phyloP scores from a whole-genome alignment of 2,888 invertebrate genomes.

The Nipponacmea schrenckii region DNA sequence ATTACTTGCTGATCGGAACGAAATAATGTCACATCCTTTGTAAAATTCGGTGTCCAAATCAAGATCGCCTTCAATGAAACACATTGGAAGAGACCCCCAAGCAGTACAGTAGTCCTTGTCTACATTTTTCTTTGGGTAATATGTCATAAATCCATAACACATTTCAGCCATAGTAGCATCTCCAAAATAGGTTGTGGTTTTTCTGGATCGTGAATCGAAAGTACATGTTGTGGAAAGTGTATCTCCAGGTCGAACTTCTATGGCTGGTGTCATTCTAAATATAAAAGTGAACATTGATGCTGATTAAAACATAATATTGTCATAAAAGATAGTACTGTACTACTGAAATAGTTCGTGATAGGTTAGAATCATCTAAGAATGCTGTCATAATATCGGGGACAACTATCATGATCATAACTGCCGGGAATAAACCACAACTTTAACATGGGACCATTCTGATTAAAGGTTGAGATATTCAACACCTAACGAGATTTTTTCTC shows the following conservation, averaged over 20 bases:
- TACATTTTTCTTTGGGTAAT: constrained; percentile 40
- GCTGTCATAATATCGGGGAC: neutral
- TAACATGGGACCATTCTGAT: no score
- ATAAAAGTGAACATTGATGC: no score
- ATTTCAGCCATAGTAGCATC: constrained; percentile 49
- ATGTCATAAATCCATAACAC: constrained; percentile 49
- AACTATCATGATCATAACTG: no score
- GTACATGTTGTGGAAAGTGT: constrained; percentile 40
- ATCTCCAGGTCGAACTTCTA: constrained; percentile 40
- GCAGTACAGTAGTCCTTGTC: constrained; percentile 34
- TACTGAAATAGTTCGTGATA: constrained; percentile 9
- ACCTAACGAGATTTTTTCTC: no score
- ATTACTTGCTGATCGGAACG: no score
- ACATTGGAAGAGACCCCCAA: constrained; percentile 28
- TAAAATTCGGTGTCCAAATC: neutral
- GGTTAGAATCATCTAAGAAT: constrained; percentile 17
- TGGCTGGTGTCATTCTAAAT: constrained; percentile 35
- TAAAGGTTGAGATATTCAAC: no score
- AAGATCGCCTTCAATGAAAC: constrained; percentile 3
- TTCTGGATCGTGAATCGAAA: constrained; percentile 28
- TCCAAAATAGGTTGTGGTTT: constrained; percentile 38
- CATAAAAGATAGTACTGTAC: no score
- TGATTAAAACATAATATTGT: no score
- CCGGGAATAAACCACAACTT: no score
- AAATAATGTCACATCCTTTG: no score